Evolutionary conservation across 2,888 invertebrate species (phyloP), one percentile per base, ranked within the genome.

Genomic region (Prostheceraeus crozeri): DNA sequence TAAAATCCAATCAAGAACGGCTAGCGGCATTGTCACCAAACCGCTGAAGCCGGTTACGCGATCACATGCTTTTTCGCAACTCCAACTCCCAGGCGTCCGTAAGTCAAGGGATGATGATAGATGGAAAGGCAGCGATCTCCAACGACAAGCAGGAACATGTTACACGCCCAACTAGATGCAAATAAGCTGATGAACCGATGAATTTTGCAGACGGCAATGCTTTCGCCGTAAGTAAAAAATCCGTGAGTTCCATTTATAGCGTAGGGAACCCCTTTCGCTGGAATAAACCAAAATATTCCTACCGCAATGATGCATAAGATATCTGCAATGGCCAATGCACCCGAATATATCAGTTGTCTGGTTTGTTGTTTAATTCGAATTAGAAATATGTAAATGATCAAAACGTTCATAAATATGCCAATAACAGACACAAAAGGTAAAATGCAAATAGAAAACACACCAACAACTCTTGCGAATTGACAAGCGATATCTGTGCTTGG

Each of bases 211-310:
- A 19, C 53, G 31, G 6, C 3, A 19, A 27, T 27, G 3, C 48
- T 16, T 27, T 27, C 28, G n/a, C 28, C 28, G 48, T 46, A 46
- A 46, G 48, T 46, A 16, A 46, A 46, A 46, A 46, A 46, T 21
- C 48, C 48, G 14, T 27, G n/a, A 8, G 4, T 16, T 16, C 48
- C 48, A 46, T 46, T 46, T 21, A 27, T 46, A 4, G 48, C 48
- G 28, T 46, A 46, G 3, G 48, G 48, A 16, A 46, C n/a, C 8
- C 48, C 48, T 46, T 46, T 46, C 11, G 48, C 48, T 10, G 48
- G 48, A 46, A 46, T 16, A 46, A 46, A 46, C 48, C 48, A 46
- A 8, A 46, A n/a, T 10, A 23, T 27, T 10, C 48, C 48, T 10
- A 46, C 28, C 4, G 11, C 8, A 30, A 33, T 33, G 3, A 28